Conservation (phyloP, 2,113 vertebrate genomes). For the Sporophila hypoxantha region DNA sequence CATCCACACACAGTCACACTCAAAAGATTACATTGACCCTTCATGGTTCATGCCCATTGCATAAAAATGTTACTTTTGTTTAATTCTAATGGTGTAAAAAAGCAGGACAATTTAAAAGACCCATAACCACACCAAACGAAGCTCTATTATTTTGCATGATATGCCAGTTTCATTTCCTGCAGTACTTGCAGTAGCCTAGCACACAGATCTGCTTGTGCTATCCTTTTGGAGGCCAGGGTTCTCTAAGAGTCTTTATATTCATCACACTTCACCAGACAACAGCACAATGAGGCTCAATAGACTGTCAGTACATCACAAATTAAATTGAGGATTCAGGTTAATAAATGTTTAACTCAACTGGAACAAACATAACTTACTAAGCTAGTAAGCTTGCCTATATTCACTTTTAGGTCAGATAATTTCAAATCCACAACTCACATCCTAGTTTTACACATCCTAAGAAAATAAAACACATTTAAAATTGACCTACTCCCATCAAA, state of each 20-base stretch:
- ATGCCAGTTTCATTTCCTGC: not conserved
- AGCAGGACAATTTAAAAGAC: not conserved
- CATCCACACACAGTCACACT: not conserved
- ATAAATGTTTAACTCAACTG: not conserved
- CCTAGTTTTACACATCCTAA: not conserved
- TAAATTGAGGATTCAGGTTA: not conserved
- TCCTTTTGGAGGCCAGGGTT: not conserved
- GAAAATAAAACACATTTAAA: not conserved
- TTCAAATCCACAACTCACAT: not conserved
- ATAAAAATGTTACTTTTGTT: not conserved
- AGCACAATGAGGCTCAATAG: not conserved
- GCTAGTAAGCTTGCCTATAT: not conserved
- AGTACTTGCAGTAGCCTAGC: not conserved
- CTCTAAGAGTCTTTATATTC: not conserved
- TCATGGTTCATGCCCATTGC: rapidly evolving
- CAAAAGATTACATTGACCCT: rapidly evolving
- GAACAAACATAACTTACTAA: not conserved
- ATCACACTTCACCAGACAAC: not conserved
- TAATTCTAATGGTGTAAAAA: not conserved
- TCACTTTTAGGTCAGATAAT: not conserved
- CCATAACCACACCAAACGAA: not conserved
- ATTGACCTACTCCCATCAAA: not conserved
- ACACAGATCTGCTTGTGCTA: not conserved
- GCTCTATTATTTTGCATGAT: not conserved
- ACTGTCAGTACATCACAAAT: not conserved